phyloP scores from a whole-genome alignment of 2,888 invertebrate species.

The Arge pagana region DNA sequence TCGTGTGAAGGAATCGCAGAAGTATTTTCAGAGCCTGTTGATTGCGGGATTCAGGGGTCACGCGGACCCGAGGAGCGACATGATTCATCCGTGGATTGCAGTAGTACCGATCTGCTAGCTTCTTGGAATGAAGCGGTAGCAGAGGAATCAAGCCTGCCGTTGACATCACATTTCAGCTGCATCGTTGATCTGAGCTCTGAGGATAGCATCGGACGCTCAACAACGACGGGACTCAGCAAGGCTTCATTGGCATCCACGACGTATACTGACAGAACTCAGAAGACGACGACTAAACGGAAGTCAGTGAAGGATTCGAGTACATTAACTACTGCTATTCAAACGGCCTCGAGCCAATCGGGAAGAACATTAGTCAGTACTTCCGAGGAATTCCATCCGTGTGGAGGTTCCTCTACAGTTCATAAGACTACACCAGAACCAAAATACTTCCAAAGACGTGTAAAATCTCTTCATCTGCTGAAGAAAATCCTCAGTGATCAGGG shows the following conservation, averaged over 20 bases:
- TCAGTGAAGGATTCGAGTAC: background rate
- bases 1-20: background rate
- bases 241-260: conserved; percentile 8
- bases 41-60: no score
- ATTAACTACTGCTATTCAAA: background rate
- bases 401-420: background rate
- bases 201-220: background rate
- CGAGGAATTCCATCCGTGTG: background rate
- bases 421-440: conserved; percentile 6
- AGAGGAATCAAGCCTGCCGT: background rate
- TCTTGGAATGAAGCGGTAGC: no score
- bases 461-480: conserved; percentile 29
- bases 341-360: background rate
- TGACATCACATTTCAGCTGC: background rate
- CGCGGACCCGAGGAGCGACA: no score
- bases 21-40: no score
- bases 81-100: no score
- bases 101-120: no score
- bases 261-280: conserved; percentile 1
- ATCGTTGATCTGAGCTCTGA: background rate
- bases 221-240: conserved; percentile 1
- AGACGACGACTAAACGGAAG: background rate
- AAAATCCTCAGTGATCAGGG: conserved; percentile 25
- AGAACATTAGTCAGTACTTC: background rate
- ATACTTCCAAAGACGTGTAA: conserved; percentile 23